phyloP scores from a whole-genome alignment of 2,888 invertebrate species.

The Clunio marinus region DNA sequence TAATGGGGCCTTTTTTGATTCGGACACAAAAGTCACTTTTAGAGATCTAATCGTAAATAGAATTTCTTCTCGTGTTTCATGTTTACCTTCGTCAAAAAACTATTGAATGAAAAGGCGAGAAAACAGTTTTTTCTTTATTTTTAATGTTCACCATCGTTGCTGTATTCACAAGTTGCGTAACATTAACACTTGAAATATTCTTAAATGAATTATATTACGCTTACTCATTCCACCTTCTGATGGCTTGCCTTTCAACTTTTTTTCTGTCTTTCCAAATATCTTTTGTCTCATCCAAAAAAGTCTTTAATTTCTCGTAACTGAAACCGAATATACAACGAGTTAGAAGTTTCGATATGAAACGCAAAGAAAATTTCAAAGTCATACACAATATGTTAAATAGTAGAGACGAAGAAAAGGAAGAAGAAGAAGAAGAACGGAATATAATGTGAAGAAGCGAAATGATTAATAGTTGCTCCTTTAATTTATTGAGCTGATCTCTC shows the following conservation, averaged over 20 bases:
- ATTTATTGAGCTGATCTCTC: slow-evolving; percentile 38
- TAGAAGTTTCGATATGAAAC: no score
- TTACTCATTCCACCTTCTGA: no score
- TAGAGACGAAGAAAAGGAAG: neutral
- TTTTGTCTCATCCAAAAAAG: no score
- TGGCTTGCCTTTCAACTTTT: no score
- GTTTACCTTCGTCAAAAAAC: neutral
- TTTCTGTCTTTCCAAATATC: no score
- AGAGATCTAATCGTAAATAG: slow-evolving; percentile 15
- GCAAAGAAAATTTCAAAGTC: neutral
- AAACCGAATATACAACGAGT: no score
- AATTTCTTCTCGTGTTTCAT: slow-evolving; percentile 1
- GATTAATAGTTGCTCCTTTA: slow-evolving; percentile 39
- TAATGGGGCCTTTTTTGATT: slow-evolving; percentile 9
- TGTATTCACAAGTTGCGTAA: no score
- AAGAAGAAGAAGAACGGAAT: slow-evolving; percentile 13
- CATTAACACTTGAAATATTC: no score
- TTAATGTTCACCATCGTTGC: no score
- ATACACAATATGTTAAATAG: neutral
- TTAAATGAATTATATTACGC: no score
- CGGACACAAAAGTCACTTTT: neutral
- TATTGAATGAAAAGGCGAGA: neutral
- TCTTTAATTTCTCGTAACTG: no score
- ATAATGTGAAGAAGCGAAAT: slow-evolving; percentile 34
- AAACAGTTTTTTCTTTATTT: neutral